phyloP scores from a whole-genome alignment of 2,113 vertebrate species.

The Oriolus oriolus region DNA sequence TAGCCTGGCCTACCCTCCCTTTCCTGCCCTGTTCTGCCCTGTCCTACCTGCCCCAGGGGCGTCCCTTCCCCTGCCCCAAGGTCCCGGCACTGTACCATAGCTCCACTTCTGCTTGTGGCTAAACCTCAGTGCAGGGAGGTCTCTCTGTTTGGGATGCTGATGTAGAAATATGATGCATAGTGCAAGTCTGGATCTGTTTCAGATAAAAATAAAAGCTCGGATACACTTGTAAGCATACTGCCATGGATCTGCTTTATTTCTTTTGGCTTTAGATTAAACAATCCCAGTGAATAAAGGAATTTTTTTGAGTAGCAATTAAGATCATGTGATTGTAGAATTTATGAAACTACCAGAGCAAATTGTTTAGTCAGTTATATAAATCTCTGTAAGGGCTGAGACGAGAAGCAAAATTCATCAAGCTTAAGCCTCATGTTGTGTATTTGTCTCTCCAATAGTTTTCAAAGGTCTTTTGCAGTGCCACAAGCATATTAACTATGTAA shows the following conservation, averaged over 20 bases:
- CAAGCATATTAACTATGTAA: not conserved
- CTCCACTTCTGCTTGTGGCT: not conserved
- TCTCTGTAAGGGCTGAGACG: not conserved
- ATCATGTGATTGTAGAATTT: not conserved
- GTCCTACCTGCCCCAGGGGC: not conserved
- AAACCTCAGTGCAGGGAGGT: not conserved
- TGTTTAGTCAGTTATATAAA: not conserved
- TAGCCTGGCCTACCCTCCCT: accelerated
- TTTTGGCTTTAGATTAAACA: not conserved
- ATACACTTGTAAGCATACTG: not conserved
- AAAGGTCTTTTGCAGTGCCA: not conserved
- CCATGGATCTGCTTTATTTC: not conserved
- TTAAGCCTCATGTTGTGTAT: not conserved
- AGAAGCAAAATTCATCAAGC: not conserved
- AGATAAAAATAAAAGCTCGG: not conserved
- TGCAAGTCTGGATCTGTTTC: not conserved
- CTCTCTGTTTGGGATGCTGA: not conserved
- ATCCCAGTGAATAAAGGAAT: not conserved
- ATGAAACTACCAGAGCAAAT: not conserved
- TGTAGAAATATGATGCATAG: not conserved
- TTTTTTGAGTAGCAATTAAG: not conserved
- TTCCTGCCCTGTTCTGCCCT: not conserved
- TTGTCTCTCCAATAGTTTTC: not conserved
- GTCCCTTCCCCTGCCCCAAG: accelerated
- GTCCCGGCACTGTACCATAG: accelerated